Percentiles rank a stretch among this genome's conserved stretches.
These are phyloP conservation scores for Pelochelys cantorii DNA, from an alignment of 2,797 vertebrate genomes.

Conservation along the genomic window DNA sequence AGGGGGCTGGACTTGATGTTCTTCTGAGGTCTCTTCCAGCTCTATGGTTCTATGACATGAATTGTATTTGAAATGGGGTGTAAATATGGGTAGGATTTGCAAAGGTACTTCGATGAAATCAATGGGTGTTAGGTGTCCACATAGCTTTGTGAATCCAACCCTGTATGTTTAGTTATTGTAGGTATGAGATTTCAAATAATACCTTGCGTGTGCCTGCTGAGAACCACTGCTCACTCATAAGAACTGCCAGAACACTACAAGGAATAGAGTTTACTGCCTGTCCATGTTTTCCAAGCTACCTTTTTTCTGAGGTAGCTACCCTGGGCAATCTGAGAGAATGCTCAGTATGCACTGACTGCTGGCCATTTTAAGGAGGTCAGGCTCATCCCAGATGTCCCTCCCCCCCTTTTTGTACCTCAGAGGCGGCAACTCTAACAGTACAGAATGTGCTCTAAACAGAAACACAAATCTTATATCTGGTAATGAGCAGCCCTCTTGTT, in stretches of 20 bases:
- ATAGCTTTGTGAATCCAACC: not conserved
- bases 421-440: not conserved
- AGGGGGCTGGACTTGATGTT: no score
- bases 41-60: not conserved
- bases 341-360: not conserved
- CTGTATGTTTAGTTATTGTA: no score
- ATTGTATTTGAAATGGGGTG: not conserved
- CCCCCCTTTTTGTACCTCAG: not conserved
- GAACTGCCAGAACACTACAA: not conserved
- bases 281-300: not conserved
- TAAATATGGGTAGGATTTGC: not conserved
- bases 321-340: not conserved
- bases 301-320: not conserved
- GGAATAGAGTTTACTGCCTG: not conserved
- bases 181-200: not conserved
- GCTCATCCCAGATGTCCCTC: not conserved
- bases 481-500: not conserved
- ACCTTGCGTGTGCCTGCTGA: not conserved
- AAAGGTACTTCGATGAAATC: not conserved
- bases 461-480: rapidly evolving
- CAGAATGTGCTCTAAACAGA: not conserved
- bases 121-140: not conserved
- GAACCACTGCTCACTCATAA: not conserved
- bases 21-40: no score
- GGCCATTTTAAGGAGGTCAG: not conserved